These are phyloP conservation scores for Drosophila subquinaria DNA, from an alignment of 2,888 invertebrate species.

Conservation along the genomic window DNA sequence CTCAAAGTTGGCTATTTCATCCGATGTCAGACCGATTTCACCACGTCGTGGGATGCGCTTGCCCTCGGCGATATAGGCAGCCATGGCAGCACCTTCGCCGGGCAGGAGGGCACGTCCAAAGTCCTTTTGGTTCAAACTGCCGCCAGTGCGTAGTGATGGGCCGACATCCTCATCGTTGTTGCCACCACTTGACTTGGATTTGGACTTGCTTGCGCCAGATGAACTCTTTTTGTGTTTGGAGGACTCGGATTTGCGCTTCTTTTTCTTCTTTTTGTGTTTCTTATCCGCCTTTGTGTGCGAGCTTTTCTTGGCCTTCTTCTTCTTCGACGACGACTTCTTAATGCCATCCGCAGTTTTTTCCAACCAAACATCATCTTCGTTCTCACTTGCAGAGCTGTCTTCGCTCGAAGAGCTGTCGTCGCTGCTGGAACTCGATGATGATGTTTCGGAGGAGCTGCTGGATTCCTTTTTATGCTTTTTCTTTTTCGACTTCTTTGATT, in stretches of 20 bases:
- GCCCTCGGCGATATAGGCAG: constrained; percentile 99
- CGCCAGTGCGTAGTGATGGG: constrained; percentile 90
- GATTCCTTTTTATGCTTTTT: constrained; percentile 86
- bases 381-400: constrained; percentile 57
- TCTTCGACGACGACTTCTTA: constrained; percentile 85
- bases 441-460: constrained; percentile 55
- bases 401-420: constrained; percentile 70
- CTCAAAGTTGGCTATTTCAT: constrained; percentile 97
- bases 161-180: constrained; percentile 87
- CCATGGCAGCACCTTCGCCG: constrained; percentile 99
- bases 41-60: constrained; percentile 99
- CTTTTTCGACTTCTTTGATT: constrained; percentile 82
- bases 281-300: constrained; percentile 61
- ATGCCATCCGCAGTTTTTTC: constrained; percentile 88
- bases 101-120: constrained; percentile 97
- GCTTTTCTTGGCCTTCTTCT: constrained; percentile 85
- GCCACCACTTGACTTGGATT: constrained; percentile 59
- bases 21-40: constrained; percentile 98
- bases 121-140: constrained; percentile 91
- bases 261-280: constrained; percentile 75
- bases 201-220: constrained; percentile 49
- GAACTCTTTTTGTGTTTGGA: constrained; percentile 46
- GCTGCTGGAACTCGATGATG: constrained; percentile 55
- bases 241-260: constrained; percentile 70
- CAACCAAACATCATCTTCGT: constrained; percentile 88